These are phyloP conservation scores for Rhinopithecus roxellana DNA, from an alignment of 2,113 vertebrate species.

Conservation along the genomic window DNA sequence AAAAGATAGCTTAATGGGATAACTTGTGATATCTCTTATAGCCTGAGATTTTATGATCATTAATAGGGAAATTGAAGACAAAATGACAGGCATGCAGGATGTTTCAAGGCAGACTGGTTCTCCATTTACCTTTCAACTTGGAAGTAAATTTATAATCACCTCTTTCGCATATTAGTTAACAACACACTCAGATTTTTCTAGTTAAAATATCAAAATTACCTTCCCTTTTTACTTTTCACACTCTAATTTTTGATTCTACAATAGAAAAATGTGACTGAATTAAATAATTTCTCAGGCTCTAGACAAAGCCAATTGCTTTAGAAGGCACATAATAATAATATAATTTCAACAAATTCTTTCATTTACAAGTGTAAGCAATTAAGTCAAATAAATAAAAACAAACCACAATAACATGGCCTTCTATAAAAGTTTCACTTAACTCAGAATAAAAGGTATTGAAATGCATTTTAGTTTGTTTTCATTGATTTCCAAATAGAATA, in stretches of 20 bases:
- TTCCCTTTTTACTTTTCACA: not conserved
- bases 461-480: not conserved
- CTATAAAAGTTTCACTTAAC: not conserved
- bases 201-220: not conserved
- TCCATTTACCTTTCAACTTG: not conserved
- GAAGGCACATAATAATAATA: not conserved
- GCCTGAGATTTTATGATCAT: not conserved
- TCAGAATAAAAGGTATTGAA: not conserved
- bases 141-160: not conserved
- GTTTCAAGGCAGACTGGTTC: not conserved
- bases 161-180: not conserved
- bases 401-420: not conserved
- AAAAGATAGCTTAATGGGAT: not conserved
- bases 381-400: not conserved
- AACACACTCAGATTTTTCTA: not conserved
- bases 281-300: not conserved
- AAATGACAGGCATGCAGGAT: not conserved
- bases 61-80: not conserved
- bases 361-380: not conserved
- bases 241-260: not conserved
- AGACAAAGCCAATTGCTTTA: not conserved
- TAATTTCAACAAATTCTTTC: not conserved
- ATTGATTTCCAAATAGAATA: not conserved
- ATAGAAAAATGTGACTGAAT: not conserved
- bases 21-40: not conserved